Percentiles rank a stretch among this genome's conserved stretches.
These are phyloP conservation scores for Selene dorsalis DNA, from an alignment of 2,797 vertebrate genomes.

Conservation along the genomic window DNA sequence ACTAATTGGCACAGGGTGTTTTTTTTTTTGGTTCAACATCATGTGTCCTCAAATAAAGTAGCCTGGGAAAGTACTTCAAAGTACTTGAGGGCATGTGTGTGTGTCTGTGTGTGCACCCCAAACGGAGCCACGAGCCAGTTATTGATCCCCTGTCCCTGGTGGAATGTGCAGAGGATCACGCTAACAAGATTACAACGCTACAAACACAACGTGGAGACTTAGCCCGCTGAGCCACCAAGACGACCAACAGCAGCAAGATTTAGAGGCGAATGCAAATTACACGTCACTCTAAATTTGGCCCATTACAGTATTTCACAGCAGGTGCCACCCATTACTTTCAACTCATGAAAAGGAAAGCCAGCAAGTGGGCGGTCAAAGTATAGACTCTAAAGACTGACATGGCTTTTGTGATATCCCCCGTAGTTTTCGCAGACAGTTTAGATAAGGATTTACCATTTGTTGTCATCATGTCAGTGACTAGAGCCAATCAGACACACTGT, in stretches of 20 bases:
- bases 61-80: slow-evolving; percentile 20
- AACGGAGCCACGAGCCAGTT: slow-evolving; percentile 67
- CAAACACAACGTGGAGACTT: slow-evolving; percentile 63
- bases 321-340: slow-evolving; percentile 33
- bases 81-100: neutral
- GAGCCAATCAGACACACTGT: slow-evolving; percentile 8
- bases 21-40: slow-evolving; percentile 26
- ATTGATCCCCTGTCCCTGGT: slow-evolving; percentile 74
- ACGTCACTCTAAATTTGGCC: slow-evolving; percentile 52
- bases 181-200: slow-evolving; percentile 78
- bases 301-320: slow-evolving; percentile 54
- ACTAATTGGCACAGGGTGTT: slow-evolving; percentile 41
- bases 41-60: slow-evolving; percentile 38
- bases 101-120: slow-evolving; percentile 35
- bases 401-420: slow-evolving; percentile 2
- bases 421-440: neutral
- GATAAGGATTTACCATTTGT: slow-evolving; percentile 1
- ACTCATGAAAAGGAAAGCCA: slow-evolving; percentile 25
- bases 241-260: slow-evolving; percentile 50
- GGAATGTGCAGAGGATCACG: slow-evolving; percentile 72
- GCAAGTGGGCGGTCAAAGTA: slow-evolving; percentile 7
- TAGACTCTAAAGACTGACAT: neutral
- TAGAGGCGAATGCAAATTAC: slow-evolving; percentile 61
- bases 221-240: slow-evolving; percentile 64
- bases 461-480: neutral